A percentile compares a stretch with the other conserved stretches of the same genome.
phyloP scores from a whole-genome alignment of 2,888 invertebrate genomes.

The Synanthedon myopaeformis region DNA sequence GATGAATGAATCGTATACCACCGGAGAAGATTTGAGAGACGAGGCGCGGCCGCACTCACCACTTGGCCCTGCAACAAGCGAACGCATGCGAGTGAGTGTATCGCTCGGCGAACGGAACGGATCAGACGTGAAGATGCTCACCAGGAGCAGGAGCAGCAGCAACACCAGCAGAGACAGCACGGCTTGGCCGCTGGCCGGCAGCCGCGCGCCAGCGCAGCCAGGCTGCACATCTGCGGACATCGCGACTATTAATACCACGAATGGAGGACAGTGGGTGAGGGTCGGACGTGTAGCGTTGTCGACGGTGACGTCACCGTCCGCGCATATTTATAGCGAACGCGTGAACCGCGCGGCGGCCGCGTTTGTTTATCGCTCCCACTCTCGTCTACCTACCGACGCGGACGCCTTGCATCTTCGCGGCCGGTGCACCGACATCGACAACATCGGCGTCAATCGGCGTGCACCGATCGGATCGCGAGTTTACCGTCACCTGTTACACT shows the following conservation, averaged over 20 bases:
- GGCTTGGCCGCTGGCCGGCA: conserved; percentile 70
- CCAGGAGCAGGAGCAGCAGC: conserved; percentile 72
- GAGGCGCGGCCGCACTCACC: conserved; percentile 30
- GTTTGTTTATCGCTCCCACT: conserved; percentile 1
- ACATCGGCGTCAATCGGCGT: too few species aligned
- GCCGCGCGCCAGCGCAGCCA: conserved; percentile 65
- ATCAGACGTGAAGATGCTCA: conserved; percentile 20
- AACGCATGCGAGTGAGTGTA: background rate
- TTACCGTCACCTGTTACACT: too few species aligned
- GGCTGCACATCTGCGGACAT: conserved; percentile 58
- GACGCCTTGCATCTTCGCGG: too few species aligned
- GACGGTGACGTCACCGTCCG: conserved; percentile 4
- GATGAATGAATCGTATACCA: too few species aligned
- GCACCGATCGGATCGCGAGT: too few species aligned
- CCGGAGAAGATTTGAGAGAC: too few species aligned
- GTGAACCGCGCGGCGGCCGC: conserved; percentile 21
- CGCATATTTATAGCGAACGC: conserved; percentile 42
- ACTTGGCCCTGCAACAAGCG: conserved; percentile 51
- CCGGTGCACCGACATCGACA: too few species aligned
- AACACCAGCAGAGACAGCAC: conserved; percentile 74
- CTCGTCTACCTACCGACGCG: background rate
- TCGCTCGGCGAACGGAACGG: background rate
- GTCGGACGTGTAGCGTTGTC: conserved; percentile 21
- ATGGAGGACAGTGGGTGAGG: conserved; percentile 54
- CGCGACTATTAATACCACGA: conserved; percentile 7